phyloP scores from a whole-genome alignment of 1,140 invertebrate species.

The Caenorhabditis inopinata region DNA sequence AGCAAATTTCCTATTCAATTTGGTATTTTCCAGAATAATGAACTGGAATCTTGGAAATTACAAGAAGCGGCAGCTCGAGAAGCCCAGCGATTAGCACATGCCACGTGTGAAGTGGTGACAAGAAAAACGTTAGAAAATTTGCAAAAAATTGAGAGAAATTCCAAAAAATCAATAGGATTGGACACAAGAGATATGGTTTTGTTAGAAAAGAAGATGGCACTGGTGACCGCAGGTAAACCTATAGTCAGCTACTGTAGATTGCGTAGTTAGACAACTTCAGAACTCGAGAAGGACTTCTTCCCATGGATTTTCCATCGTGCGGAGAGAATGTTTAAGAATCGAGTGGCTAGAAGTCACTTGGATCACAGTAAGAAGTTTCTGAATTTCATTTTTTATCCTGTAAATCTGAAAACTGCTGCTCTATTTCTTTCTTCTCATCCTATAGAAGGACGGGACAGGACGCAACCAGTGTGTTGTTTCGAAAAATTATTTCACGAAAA shows the following conservation, averaged over 20 bases:
- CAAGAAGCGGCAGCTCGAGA: constrained; percentile 18
- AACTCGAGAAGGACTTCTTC: constrained; percentile 47
- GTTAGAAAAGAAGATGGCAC: neutral
- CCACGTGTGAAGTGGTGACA: constrained; percentile 22
- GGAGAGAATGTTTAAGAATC: neutral
- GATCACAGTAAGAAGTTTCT: neutral
- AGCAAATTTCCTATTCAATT: too few relatives aligned
- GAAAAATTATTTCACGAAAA: too few relatives aligned
- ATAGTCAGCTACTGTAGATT: neutral
- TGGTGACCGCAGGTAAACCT: constrained; percentile 1
- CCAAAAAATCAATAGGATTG: constrained; percentile 26
- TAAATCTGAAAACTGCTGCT: too few relatives aligned
- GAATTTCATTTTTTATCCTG: constrained; percentile 10
- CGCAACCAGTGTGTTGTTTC: too few relatives aligned
- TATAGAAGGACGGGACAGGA: too few relatives aligned
- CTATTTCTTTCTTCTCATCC: too few relatives aligned
- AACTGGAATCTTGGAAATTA: neutral
- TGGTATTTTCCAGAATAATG: constrained; percentile 14
- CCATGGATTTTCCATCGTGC: constrained; percentile 41
- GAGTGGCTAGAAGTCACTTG: neutral
- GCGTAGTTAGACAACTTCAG: neutral
- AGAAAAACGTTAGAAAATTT: neutral
- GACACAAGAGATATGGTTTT: constrained; percentile 20
- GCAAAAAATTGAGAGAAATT: neutral
- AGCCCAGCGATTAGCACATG: neutral